phyloP scores from a whole-genome alignment of 2,113 vertebrate genomes.

The Ophiodon elongatus region DNA sequence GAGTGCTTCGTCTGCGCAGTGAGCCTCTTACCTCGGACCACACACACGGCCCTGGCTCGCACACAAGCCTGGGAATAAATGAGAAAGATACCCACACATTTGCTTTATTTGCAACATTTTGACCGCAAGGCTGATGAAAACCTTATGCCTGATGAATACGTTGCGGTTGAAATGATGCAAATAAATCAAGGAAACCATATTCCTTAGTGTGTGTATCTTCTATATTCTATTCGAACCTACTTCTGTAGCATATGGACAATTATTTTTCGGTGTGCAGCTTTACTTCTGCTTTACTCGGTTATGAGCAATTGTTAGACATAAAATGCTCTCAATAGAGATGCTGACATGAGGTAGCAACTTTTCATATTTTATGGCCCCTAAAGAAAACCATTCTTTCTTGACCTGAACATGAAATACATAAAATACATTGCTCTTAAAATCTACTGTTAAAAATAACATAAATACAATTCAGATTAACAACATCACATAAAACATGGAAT shows the following conservation, averaged over 20 bases:
- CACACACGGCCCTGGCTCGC: slow-evolving; percentile 55
- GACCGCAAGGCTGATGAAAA: slow-evolving; percentile 71
- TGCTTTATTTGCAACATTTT: slow-evolving; percentile 71
- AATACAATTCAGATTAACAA: background rate
- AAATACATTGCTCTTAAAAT: background rate
- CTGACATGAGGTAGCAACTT: background rate
- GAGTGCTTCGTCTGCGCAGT: slow-evolving; percentile 95
- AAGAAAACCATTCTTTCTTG: slow-evolving; percentile 17
- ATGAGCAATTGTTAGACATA: slow-evolving; percentile 18
- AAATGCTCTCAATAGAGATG: slow-evolving; percentile 13
- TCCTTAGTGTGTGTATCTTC: slow-evolving; percentile 61
- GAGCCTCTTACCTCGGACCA: slow-evolving; percentile 75
- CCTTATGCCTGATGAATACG: slow-evolving; percentile 70
- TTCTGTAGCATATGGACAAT: slow-evolving; percentile 64
- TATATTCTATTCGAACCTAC: slow-evolving; percentile 45
- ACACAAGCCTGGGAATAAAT: slow-evolving; percentile 44
- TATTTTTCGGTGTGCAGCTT: slow-evolving; percentile 48
- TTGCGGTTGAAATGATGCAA: slow-evolving; percentile 64
- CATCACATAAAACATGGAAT: slow-evolving; percentile 1
- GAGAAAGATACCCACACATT: slow-evolving; percentile 68
- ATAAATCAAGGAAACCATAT: slow-evolving; percentile 70
- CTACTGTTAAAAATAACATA: background rate
- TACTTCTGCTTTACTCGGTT: slow-evolving; percentile 25
- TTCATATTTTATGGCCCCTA: background rate
- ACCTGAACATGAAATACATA: background rate